Base-by-base conservation (phyloP, 92 coral and sea anemone genomes). In the Siderastrea siderea region DNA sequence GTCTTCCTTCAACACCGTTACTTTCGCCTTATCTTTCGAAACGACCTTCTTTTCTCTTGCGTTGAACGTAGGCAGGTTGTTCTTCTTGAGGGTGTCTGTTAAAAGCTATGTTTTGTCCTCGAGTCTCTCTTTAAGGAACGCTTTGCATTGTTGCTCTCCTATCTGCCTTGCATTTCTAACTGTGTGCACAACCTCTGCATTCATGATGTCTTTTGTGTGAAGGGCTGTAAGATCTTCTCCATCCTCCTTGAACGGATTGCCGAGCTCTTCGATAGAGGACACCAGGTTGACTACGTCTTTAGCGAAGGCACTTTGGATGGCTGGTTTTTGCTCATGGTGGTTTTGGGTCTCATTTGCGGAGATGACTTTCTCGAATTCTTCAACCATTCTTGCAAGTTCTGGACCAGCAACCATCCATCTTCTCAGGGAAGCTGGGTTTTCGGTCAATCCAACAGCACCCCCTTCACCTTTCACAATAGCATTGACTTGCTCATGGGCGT, bases 401-500 rank as follows among this genome's bases (percentile, higher is more conserved):
- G n/a, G n/a, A n/a, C n/a, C n/a, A n/a, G n/a, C n/a, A n/a, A n/a
- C n/a, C n/a, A n/a, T n/a, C n/a, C n/a, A n/a, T n/a, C n/a, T n/a
- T n/a, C n/a, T n/a, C n/a, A n/a, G n/a, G n/a, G n/a, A n/a, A n/a
- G n/a, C n/a, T n/a, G n/a, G n/a, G 77, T 80, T 93, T 52, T 90
- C 96, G 0, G 96, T 93, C 54, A 90, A 77, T 5, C 94, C 91
- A 19, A 91, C 94, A 64, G 94, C 93, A 71, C 96, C 94, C 13
- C 91, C 93, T 61, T 91, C 78, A 1, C 94, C 94, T 78, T 94
- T 94, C 1, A 91, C 96, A 38, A 82, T 71, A 7, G 94, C 91
- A 77, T 85, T 94, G 0, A 80, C 90, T 69, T 94, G 93, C 79
- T 94, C 91, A 63, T 91, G 96, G 50, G 89, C 89, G 45, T 94